Evolutionary conservation across 2,113 vertebrate genomes (phyloP).

Genomic region (Neopipo cinnamomea): DNA sequence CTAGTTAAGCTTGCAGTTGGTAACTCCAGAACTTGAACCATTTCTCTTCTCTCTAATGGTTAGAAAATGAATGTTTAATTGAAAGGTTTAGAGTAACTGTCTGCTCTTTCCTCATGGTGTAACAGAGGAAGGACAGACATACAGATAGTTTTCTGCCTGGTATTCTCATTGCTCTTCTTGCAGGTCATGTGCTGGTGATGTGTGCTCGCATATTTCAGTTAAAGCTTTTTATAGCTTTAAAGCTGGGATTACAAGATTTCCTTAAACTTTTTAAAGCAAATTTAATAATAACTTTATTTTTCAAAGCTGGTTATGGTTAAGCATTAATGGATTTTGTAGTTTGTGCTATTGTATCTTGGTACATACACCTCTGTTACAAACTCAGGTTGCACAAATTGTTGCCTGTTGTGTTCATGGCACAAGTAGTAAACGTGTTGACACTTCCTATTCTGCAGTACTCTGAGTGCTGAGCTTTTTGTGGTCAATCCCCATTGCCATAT

Average conservation of each 20-base stretch:
- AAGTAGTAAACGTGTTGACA: neutral
- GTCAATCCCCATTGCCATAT: neutral
- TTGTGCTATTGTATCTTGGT: accelerated
- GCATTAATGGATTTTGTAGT: neutral
- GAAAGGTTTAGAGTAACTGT: neutral
- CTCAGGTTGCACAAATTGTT: neutral
- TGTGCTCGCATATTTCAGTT: neutral
- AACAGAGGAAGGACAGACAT: neutral
- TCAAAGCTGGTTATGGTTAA: neutral
- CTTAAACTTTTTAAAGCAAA: neutral
- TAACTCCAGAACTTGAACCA: neutral
- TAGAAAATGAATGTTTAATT: conserved; percentile 29
- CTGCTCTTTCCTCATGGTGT: neutral
- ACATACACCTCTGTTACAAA: neutral
- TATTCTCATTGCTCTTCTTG: neutral
- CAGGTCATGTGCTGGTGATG: neutral
- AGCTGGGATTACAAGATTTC: neutral
- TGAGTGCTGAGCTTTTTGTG: neutral
- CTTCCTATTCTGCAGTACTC: neutral
- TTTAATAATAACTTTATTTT: neutral
- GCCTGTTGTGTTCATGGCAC: neutral
- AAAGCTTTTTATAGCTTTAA: neutral
- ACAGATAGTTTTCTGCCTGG: neutral
- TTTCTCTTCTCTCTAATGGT: neutral
- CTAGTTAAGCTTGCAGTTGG: conserved; percentile 18